Conservation (phyloP, 2,113 vertebrate genomes). For the Amphiprion ocellaris region DNA sequence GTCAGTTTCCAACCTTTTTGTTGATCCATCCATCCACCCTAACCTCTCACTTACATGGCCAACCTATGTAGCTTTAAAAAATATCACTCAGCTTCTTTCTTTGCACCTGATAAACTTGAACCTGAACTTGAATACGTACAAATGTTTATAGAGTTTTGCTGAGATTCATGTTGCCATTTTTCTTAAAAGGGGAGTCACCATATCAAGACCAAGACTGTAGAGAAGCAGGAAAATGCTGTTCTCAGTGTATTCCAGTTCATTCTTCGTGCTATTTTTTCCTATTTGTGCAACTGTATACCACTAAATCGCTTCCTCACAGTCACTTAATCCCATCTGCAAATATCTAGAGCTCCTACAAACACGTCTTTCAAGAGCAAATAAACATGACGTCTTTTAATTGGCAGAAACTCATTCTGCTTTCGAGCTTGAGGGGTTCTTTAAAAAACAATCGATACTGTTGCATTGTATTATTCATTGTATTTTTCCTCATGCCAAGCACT, state of each 20-base stretch:
- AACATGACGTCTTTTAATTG: constrained; percentile 49
- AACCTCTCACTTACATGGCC: neutral
- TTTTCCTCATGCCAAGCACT: constrained; percentile 44
- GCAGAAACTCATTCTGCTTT: constrained; percentile 22
- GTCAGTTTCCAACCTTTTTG: neutral
- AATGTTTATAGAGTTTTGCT: too few species aligned
- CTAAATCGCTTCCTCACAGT: constrained; percentile 7
- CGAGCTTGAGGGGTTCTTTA: constrained; percentile 9
- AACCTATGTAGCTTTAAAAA: neutral
- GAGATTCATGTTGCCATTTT: neutral
- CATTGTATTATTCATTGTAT: constrained; percentile 58
- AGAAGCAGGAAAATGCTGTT: neutral
- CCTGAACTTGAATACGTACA: too few species aligned
- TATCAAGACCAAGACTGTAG: neutral
- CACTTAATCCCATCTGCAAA: constrained; percentile 46
- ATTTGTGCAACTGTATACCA: neutral
- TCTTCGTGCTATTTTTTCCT: neutral
- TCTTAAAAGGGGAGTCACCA: neutral
- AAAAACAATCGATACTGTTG: constrained; percentile 45
- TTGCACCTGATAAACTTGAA: neutral
- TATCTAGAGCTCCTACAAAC: constrained; percentile 29
- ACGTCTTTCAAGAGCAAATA: constrained; percentile 37
- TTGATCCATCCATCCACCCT: neutral
- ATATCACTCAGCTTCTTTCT: neutral
- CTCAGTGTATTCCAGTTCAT: neutral